Conservation (phyloP, 2,888 invertebrate species). For the Andricus curvator region DNA sequence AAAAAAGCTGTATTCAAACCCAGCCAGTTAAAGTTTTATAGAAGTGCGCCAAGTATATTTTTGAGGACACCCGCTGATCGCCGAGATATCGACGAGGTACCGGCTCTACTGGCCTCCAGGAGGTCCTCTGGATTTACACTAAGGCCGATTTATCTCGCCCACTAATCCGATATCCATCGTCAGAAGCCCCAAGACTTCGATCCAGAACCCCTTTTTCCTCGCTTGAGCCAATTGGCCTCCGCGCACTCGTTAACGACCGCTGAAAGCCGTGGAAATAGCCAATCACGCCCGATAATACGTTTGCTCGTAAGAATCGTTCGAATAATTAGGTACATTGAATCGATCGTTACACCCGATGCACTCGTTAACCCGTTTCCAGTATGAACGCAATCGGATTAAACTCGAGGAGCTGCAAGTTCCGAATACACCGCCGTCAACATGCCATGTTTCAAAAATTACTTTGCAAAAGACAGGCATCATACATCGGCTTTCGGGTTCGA, state of each 20-base stretch:
- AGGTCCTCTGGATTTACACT: conserved; percentile 58
- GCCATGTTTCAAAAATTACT: conserved; percentile 5
- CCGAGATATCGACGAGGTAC: conserved; percentile 47
- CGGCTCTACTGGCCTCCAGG: conserved; percentile 56
- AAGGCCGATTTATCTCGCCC: conserved; percentile 66
- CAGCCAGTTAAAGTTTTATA: conserved; percentile 56
- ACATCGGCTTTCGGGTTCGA: too few relatives aligned
- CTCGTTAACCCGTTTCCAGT: conserved; percentile 26
- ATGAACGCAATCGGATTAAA: conserved; percentile 6
- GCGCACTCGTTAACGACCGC: conserved; percentile 62
- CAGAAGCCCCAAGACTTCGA: conserved; percentile 22
- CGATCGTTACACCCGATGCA: conserved; percentile 61
- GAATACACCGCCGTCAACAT: neutral
- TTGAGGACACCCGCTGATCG: conserved; percentile 69
- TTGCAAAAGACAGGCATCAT: conserved; percentile 12
- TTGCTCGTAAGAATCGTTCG: conserved; percentile 62
- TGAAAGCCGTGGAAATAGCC: conserved; percentile 64
- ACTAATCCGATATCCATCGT: conserved; percentile 60
- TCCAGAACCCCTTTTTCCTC: conserved; percentile 5
- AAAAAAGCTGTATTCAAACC: neutral
- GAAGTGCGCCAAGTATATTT: conserved; percentile 61
- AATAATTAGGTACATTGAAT: conserved; percentile 65
- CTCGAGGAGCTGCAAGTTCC: neutral
- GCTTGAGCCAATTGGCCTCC: conserved; percentile 11
- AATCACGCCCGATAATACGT: conserved; percentile 61